Evolutionary conservation across 2,113 vertebrate species (phyloP), one percentile per base, ranked within the genome.

Genomic region (Triplophysa tibetana): DNA sequence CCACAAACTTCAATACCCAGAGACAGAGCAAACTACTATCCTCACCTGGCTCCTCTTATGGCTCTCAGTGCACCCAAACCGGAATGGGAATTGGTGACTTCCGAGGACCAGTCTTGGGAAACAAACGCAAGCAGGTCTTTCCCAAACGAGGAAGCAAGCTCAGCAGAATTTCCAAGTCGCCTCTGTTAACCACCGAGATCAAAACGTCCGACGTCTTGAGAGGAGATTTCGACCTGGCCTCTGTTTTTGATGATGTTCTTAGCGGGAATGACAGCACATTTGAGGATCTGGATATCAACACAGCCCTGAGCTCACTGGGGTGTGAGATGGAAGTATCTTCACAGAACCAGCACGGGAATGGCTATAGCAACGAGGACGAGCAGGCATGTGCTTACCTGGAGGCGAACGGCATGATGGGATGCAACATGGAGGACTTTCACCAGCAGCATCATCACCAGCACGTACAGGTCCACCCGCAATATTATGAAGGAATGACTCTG

Each of bases 251-350:
- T 2, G 92, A 94, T 0, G 92, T 94, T 12, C 91, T 95, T 8
- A 78, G 88, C 7, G 89, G 90, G n/a, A 89, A 81, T 84, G 91
- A 90, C 68, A 92, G 94, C 89, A 94, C 89, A 74, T 94, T 94
- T 1, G 94, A 95, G 86, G 94, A 94, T 82, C 70, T 95, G 86
- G 94, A 95, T 88, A 90, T 94, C 86, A 92, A 94, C 85, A 87
- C 90, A 0, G 93, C 93, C 0, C 85, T 95, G 67, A 93, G 91
- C 87, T 90, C 93, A 0, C 88, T 95, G 45, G 92, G 90, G 23
- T 92, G 91, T 14, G 94, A 93, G 79, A 81, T 90, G 86, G 93
- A 94, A 78, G 77, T 89, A 0, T 83, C 90, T 50, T 72, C 87
- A 43, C 91, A 91, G 76, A 88, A 88, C 84, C 89, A 89, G 85